These are phyloP conservation scores for Drosophila tropicalis DNA, from an alignment of 1,140 invertebrate genomes.

Conservation along the genomic window DNA sequence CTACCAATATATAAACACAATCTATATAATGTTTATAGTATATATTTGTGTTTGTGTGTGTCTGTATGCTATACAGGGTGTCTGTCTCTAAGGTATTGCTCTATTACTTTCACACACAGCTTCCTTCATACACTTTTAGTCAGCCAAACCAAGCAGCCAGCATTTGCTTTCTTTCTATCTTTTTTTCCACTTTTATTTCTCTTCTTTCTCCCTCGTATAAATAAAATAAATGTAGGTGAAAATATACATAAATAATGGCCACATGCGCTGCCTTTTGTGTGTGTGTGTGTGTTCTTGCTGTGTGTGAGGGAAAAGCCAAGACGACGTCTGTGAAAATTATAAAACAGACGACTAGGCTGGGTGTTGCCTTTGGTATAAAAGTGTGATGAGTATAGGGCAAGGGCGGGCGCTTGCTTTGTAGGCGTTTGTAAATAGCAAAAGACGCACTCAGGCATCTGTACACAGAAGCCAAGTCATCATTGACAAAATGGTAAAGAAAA, in stretches of 20 bases:
- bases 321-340: constrained; percentile 67
- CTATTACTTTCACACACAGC: constrained; percentile 8
- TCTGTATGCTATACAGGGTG: constrained; percentile 1
- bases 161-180: not conserved
- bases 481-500: constrained; percentile 25
- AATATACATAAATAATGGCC: constrained; percentile 75
- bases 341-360: constrained; percentile 52
- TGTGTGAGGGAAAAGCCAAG: constrained; percentile 18
- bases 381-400: constrained; percentile 7
- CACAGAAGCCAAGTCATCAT: constrained; percentile 48
- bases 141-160: not conserved
- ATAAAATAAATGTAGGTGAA: constrained; percentile 76
- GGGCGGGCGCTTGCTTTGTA: constrained; percentile 23
- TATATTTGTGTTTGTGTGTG: not conserved
- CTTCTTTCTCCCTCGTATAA: constrained; percentile 43
- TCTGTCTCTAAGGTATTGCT: not conserved
- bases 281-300: constrained; percentile 29
- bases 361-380: constrained; percentile 8
- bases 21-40: constrained; percentile 5
- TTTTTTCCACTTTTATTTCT: constrained; percentile 1
- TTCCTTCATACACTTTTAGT: not conserved
- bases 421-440: constrained; percentile 52
- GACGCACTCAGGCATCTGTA: constrained; percentile 31
- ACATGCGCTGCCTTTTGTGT: constrained; percentile 68
- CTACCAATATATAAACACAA: constrained; percentile 20